Base-by-base conservation (phyloP, 2,797 vertebrate genomes). In the Phalloptychus januarius region DNA sequence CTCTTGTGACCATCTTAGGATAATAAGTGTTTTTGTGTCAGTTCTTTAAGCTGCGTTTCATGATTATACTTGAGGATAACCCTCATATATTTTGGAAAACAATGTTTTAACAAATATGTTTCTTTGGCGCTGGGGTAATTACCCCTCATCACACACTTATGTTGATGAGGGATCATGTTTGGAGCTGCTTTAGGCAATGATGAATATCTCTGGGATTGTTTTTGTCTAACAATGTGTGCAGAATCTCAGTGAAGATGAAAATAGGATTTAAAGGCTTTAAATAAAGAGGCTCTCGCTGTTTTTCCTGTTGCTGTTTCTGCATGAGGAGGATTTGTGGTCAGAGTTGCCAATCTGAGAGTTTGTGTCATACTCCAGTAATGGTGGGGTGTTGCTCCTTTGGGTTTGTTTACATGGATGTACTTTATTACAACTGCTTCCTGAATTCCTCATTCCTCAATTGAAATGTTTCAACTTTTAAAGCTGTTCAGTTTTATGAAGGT, bases 31-130 rank as follows among this genome's bases (percentile, higher is more conserved):
- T 61, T 84, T 61, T 82, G 69, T 72, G 74, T 84, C 15, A 78
- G 67, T 81, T 72, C 83, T 81, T 75, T 86, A 74, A 72, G 61
- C 76, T 83, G 58, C 18, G 69, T 83, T 90, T 83, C 79, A 81
- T 83, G 84, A 88, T 87, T 85, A 85, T 75, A 71, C 72, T 71
- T 42, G 13, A 76, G 77, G 72, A 83, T 42, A 86, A 75, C 88
- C 82, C 33, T 78, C 52, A 28, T 71, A 70, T 88, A 88, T 91
- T 91, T 87, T 83, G 75, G 82, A 78, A 83, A 83, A 83, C 67
- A 58, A 23, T 54, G 5, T 23, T 42, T 87, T 82, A 58, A 77
- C 72, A 83, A 87, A 83, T 25, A 48, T 78, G 2, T 85, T 48
- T 85, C 88, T 89, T 86, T 5, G 82, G 84, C 84, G 31, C n/a